Evolutionary conservation across 2,113 vertebrate genomes (phyloP).

Genomic region (Prolemur simus): DNA sequence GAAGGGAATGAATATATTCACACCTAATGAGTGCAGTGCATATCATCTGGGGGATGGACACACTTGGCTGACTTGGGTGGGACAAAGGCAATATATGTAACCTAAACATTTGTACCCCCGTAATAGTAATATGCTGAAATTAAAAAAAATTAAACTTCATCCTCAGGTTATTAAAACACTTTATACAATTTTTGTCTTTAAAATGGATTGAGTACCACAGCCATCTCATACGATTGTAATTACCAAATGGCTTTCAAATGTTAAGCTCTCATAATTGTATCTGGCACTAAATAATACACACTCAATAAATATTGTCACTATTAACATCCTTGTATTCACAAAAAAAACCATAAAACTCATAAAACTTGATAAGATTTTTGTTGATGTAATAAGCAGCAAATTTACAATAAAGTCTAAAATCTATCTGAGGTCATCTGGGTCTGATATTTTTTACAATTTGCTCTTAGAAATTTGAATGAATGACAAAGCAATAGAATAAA

Average conservation of each 20-base stretch:
- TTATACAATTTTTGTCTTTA: not conserved
- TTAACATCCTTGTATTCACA: not conserved
- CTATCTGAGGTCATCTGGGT: not conserved
- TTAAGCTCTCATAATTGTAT: not conserved
- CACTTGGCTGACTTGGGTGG: too few species aligned
- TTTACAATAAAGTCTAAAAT: not conserved
- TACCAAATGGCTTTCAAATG: not conserved
- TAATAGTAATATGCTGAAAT: too few species aligned
- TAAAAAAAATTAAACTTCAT: too few species aligned
- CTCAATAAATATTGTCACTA: not conserved
- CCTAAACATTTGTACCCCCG: too few species aligned
- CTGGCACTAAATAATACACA: not conserved
- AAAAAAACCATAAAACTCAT: not conserved
- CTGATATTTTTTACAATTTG: not conserved
- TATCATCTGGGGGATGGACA: too few species aligned
- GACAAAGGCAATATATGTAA: too few species aligned
- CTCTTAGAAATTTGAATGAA: not conserved
- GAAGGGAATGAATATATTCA: too few species aligned
- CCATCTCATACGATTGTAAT: not conserved
- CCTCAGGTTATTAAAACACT: not conserved
- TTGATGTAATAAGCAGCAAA: not conserved
- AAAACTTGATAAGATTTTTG: not conserved
- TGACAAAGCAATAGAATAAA: not conserved
- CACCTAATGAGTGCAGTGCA: too few species aligned
- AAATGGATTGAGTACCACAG: not conserved